phyloP scores from a whole-genome alignment of 2,888 invertebrate species.

The Nasonia oneida region DNA sequence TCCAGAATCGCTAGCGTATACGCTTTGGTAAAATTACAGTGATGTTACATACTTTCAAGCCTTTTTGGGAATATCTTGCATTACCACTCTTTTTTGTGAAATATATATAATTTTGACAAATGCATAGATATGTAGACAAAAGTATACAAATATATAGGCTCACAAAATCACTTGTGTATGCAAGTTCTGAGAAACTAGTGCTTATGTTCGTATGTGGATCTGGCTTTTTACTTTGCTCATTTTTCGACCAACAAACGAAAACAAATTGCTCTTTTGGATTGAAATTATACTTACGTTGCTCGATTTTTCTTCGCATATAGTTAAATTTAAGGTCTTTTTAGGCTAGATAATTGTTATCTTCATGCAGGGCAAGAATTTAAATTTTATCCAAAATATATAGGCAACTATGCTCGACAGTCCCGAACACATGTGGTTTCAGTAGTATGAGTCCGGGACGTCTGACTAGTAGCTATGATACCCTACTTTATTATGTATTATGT shows the following conservation, averaged over 20 bases:
- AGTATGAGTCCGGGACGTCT: not conserved
- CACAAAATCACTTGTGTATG: conserved; percentile 39
- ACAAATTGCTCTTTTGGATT: not conserved
- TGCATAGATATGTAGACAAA: conserved; percentile 50
- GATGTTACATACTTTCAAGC: conserved; percentile 44
- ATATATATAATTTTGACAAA: conserved; percentile 47
- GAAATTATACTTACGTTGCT: not conserved
- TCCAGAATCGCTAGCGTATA: not conserved
- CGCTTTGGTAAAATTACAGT: not conserved
- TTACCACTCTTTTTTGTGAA: conserved; percentile 36
- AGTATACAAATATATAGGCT: conserved; percentile 48
- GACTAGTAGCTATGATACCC: not conserved
- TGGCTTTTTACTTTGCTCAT: conserved; percentile 14
- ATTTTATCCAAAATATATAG: not conserved
- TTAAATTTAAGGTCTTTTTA: not conserved
- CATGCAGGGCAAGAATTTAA: not conserved
- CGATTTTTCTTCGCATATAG: not conserved
- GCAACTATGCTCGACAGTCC: not conserved
- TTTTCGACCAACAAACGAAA: conserved; percentile 35
- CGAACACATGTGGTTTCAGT: not conserved
- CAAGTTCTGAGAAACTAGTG: conserved; percentile 62
- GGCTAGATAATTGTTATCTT: not conserved
- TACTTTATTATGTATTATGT: not conserved
- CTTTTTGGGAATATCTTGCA: conserved; percentile 43
- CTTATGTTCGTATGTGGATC: conserved; percentile 21